A percentile compares a stretch with the other conserved stretches of the same genome.
These are phyloP conservation scores for Orientallactaga bullata DNA, from an alignment of 2,113 vertebrate genomes.

Conservation along the genomic window DNA sequence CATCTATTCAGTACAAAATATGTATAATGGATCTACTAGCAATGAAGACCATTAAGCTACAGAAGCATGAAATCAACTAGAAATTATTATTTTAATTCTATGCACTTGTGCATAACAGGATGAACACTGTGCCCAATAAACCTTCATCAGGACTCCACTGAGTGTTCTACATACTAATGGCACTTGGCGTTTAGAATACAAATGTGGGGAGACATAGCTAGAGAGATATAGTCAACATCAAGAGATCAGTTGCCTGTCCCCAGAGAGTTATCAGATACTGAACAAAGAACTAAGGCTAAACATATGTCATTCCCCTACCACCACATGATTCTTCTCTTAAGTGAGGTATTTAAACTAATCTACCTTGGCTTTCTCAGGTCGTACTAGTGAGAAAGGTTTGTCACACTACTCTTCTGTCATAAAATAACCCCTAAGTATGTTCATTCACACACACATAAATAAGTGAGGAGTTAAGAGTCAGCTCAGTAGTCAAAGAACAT, in stretches of 20 bases:
- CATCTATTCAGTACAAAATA: conserved; percentile 80
- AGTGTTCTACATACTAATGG: conserved; percentile 77
- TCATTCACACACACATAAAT: not conserved
- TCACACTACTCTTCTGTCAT: not conserved
- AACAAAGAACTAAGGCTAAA: not conserved
- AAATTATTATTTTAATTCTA: conserved; percentile 88
- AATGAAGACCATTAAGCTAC: conserved; percentile 85
- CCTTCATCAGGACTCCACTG: conserved; percentile 82
- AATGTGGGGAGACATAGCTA: conserved; percentile 54
- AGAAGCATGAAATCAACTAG: conserved; percentile 88
- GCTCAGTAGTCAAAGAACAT: too few relatives aligned
- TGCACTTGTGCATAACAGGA: conserved; percentile 84
- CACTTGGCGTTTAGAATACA: conserved; percentile 75
- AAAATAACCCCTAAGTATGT: not conserved
- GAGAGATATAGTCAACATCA: conserved; percentile 55
- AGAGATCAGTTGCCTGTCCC: not conserved
- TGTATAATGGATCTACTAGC: conserved; percentile 81
- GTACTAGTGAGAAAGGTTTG: not conserved
- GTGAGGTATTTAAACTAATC: not conserved
- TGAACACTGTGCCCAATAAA: conserved; percentile 84
- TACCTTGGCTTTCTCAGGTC: conserved; percentile 10
- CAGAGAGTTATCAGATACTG: conserved; percentile 60
- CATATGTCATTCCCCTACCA: not conserved
- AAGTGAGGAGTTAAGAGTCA: not conserved
- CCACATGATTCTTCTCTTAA: not conserved